Percentiles rank a stretch among this genome's conserved stretches.
phyloP scores from a whole-genome alignment of 2,888 invertebrate species.

The Archaeoteleia sp. region DNA sequence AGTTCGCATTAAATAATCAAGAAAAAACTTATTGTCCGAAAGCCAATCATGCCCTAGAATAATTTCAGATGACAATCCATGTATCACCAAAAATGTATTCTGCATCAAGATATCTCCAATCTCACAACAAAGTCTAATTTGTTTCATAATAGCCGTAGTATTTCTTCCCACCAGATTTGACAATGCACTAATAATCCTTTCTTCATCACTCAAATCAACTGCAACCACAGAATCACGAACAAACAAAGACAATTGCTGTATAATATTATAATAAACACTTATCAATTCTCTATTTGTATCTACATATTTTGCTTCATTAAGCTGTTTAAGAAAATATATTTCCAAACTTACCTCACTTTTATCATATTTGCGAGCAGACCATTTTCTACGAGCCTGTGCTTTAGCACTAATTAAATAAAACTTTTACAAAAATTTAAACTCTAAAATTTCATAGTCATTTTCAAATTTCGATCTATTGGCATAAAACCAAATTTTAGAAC shows the following conservation, averaged over 20 bases:
- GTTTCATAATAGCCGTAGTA: too few species aligned
- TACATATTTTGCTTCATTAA: not conserved
- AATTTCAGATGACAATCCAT: too few species aligned
- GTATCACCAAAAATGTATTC: too few species aligned
- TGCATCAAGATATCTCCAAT: too few species aligned
- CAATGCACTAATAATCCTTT: not conserved
- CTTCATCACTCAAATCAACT: not conserved
- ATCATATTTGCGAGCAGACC: not conserved
- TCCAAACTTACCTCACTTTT: not conserved
- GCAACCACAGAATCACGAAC: not conserved
- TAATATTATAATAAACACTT: not conserved
- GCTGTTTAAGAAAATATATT: not conserved
- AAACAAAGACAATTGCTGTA: slow-evolving; percentile 1
- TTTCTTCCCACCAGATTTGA: not conserved
- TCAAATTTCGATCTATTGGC: slow-evolving; percentile 3
- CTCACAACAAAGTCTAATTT: too few species aligned
- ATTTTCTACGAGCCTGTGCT: not conserved
- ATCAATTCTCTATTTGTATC: not conserved
- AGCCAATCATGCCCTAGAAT: too few species aligned
- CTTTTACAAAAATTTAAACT: not conserved
- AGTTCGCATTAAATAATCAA: too few species aligned
- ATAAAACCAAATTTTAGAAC: slow-evolving; percentile 1
- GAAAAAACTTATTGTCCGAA: too few species aligned
- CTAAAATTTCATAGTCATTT: not conserved
- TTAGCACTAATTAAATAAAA: not conserved